These are phyloP conservation scores for Cephalotes varians DNA, from an alignment of 2,888 invertebrate species.

Conservation along the genomic window DNA sequence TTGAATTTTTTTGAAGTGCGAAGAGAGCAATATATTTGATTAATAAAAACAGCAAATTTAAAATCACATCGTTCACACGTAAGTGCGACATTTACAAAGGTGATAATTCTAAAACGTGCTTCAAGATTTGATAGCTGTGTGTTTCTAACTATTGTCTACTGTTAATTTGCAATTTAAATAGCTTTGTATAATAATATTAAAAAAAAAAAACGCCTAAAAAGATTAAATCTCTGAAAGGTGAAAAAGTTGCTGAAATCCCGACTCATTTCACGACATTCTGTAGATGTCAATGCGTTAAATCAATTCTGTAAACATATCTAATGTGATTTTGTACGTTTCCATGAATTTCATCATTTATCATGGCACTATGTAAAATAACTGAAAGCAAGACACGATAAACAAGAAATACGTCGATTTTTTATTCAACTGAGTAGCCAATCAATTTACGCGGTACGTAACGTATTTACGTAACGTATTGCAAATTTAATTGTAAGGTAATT, in stretches of 20 bases:
- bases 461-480: constrained; percentile 19
- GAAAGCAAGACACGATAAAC: not conserved
- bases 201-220: too few species aligned
- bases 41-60: not conserved
- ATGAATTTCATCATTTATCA: not conserved
- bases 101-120: not conserved
- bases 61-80: not conserved
- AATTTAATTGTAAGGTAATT: constrained; percentile 36
- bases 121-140: not conserved
- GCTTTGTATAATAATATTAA: not conserved
- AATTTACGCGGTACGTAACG: not conserved
- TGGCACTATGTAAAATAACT: not conserved
- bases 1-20: not conserved
- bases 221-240: not conserved
- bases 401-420: not conserved
- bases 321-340: not conserved
- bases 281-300: not conserved
- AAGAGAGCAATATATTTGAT: not conserved
- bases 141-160: not conserved
- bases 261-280: not conserved
- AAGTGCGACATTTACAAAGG: not conserved
- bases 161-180: not conserved
- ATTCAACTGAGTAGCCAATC: not conserved
- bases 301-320: not conserved
- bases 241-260: not conserved